A percentile compares a stretch with the other conserved stretches of the same genome.
Evolutionary conservation across 1,140 invertebrate genomes (phyloP).

Genomic region (Wiebesia pumilae): DNA sequence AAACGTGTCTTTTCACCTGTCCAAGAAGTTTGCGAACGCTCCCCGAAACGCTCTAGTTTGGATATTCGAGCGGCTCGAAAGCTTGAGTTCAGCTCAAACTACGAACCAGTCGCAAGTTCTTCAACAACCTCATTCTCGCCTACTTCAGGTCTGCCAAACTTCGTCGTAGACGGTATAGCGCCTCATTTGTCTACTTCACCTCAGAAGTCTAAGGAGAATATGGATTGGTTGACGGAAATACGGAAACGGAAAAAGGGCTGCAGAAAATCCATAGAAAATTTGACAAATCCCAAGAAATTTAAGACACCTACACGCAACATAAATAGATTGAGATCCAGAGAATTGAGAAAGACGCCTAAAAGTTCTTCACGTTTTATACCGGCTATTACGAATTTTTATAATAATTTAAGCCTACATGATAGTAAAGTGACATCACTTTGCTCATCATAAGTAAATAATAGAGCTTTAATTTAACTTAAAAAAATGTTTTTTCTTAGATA

Average conservation of each 20-base stretch:
- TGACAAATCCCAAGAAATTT: neutral
- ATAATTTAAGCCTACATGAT: neutral
- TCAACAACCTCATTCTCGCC: conserved; percentile 75
- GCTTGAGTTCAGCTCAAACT: conserved; percentile 64
- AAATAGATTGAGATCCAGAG: neutral
- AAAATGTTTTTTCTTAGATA: neutral
- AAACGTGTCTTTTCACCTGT: conserved; percentile 69
- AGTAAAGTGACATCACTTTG: neutral
- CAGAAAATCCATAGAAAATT: neutral
- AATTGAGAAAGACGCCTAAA: conserved; percentile 6
- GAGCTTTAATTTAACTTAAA: neutral
- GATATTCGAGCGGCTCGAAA: conserved; percentile 69
- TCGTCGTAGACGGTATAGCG: conserved; percentile 83
- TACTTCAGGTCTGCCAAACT: conserved; percentile 86
- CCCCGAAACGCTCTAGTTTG: conserved; percentile 66
- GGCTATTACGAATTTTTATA: conserved; percentile 34
- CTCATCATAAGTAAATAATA: conserved; percentile 1
- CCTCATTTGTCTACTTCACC: conserved; percentile 84
- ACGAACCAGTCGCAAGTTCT: neutral
- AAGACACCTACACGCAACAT: neutral
- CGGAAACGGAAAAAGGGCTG: conserved; percentile 74
- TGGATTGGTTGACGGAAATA: conserved; percentile 84
- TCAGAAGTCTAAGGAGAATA: conserved; percentile 77
- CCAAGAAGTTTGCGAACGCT: conserved; percentile 62
- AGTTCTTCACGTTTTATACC: neutral